Conservation (phyloP, 2,113 vertebrate genomes). For the Cyanoliseus patagonus region DNA sequence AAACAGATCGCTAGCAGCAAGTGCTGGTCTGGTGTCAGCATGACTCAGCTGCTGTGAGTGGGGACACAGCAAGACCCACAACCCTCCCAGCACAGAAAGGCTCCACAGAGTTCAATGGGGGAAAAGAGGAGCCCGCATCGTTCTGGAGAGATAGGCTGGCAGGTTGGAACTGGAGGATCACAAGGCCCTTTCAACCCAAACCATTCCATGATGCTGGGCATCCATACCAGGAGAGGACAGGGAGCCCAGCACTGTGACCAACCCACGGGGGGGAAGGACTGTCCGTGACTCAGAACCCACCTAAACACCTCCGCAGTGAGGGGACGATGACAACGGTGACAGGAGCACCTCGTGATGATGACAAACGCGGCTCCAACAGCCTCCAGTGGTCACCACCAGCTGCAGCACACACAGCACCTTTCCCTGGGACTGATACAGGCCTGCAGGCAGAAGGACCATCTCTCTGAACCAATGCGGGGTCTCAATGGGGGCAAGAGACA, state of each 20-base stretch:
- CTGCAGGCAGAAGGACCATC: neutral
- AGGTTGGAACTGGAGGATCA: neutral
- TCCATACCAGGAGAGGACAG: too few relatives aligned
- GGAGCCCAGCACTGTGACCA: rapidly evolving
- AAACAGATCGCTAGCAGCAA: neutral
- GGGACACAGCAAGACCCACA: neutral
- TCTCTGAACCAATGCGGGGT: rapidly evolving
- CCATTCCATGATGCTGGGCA: neutral
- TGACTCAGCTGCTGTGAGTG: neutral
- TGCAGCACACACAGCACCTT: neutral
- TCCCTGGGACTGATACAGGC: neutral
- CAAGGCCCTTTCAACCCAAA: neutral
- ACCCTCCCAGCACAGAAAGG: neutral
- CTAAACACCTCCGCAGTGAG: neutral
- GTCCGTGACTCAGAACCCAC: rapidly evolving
- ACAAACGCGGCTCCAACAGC: neutral
- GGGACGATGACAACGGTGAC: neutral
- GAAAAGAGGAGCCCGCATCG: rapidly evolving
- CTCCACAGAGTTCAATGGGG: rapidly evolving
- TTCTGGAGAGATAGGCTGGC: neutral
- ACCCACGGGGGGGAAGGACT: rapidly evolving
- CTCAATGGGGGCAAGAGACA: rapidly evolving
- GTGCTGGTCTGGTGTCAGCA: neutral
- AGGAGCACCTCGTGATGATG: neutral
- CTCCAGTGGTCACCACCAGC: rapidly evolving